These are phyloP conservation scores for Zaprionus davidi DNA, from an alignment of 1,140 invertebrate species.

Conservation along the genomic window DNA sequence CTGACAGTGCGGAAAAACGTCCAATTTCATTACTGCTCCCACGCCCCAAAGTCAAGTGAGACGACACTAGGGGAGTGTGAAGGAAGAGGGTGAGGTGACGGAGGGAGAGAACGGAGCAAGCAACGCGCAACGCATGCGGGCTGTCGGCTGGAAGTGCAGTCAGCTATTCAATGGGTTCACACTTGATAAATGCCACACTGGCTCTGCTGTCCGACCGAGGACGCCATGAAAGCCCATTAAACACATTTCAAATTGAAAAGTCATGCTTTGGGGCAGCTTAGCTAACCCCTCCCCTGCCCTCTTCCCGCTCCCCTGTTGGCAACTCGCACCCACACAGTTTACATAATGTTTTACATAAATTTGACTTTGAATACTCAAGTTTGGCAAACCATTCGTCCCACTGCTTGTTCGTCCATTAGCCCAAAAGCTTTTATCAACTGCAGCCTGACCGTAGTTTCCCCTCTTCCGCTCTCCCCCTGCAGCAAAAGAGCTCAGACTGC, in stretches of 20 bases:
- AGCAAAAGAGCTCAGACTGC: slow-evolving; percentile 17
- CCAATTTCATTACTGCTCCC: slow-evolving; percentile 25
- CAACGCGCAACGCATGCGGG: slow-evolving; percentile 22
- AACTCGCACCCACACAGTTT: slow-evolving; percentile 39
- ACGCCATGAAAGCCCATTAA: slow-evolving; percentile 60
- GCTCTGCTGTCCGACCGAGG: slow-evolving; percentile 6
- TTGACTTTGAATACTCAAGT: slow-evolving; percentile 74
- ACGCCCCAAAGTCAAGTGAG: too few species aligned
- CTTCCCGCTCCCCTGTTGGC: not conserved
- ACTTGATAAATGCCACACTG: slow-evolving; percentile 39
- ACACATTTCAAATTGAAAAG: slow-evolving; percentile 77
- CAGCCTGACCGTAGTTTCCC: not conserved
- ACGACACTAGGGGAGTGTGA: too few species aligned
- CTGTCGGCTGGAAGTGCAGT: slow-evolving; percentile 29
- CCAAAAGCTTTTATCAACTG: slow-evolving; percentile 64
- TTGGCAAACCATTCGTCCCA: slow-evolving; percentile 29
- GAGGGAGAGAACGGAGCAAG: not conserved
- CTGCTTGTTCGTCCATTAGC: slow-evolving; percentile 30
- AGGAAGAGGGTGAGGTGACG: too few species aligned
- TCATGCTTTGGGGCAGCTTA: slow-evolving; percentile 52
- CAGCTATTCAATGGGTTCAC: slow-evolving; percentile 44
- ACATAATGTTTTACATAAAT: slow-evolving; percentile 75
- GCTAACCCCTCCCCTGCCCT: not conserved
- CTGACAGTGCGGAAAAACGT: slow-evolving; percentile 20
- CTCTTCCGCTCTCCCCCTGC: not conserved